Evolutionary conservation across 1,140 invertebrate species (phyloP), one percentile per base, ranked within the genome.

Genomic region (Anoplophora glabripennis): DNA sequence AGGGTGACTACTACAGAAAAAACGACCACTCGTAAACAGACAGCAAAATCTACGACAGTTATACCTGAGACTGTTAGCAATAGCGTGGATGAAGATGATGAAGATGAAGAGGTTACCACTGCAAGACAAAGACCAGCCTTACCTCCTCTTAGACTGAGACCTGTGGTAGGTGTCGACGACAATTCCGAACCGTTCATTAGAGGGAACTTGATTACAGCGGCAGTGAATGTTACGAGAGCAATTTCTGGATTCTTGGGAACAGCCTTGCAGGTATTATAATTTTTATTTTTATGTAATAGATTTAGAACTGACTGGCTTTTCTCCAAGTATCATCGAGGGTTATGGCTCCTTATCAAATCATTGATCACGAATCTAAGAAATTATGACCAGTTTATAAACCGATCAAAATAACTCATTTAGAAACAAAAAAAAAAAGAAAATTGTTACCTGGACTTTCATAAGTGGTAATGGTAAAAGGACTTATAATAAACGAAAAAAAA

Each of bases 201-300:
- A 61, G 83, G 79, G 57, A 83, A 85, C 72, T 78, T 87, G 36
- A 80, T 89, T 7, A 84, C 81, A 51, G 85, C 84, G 35, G 86
- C 86, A 47, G 83, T 88, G 54, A 86, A 86, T 63, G 85, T 87
- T 54, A 88, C 86, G 7, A 81, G 83, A 74, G 84, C 85, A 3
- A 86, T 89, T 67, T 86, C 86, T 63, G 83, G 85, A 70, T 88
- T 89, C 71, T 78, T 89, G 67, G 86, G 86, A 68, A 82, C 85
- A 67, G 86, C 87, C 12, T 83, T 89, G 66, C 84, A 86, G 82
- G 87, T 88, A 77, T 21, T 18, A 40, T 28, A 40, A 40, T 40
- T 4, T 40, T n/a, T 40, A n/a, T n/a, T n/a, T n/a, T n/a, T n/a
- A n/a, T 40, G 66, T 41, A 54, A 8, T 14, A 33, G 21, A 46